These are phyloP conservation scores for Tamandua tetradactyla DNA, from an alignment of 2,797 vertebrate genomes.

Conservation along the genomic window DNA sequence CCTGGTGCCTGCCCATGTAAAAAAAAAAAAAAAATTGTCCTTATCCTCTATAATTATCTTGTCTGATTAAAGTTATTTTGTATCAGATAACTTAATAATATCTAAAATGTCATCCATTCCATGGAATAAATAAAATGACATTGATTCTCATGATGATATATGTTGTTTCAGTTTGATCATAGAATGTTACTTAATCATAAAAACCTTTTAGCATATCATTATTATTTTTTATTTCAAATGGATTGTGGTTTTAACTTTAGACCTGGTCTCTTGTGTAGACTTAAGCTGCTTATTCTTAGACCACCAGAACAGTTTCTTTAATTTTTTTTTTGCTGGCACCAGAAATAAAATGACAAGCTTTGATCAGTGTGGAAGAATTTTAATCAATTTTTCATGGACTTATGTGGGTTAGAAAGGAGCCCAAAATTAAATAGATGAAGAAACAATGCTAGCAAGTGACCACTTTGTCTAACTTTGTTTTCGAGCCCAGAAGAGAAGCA, in stretches of 20 bases:
- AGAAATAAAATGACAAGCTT: constrained; percentile 61
- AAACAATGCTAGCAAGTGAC: neutral
- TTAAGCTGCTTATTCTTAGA: constrained; percentile 33
- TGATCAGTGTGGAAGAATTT: constrained; percentile 69
- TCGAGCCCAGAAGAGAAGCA: neutral
- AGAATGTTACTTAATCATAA: neutral
- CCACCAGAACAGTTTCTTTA: constrained; percentile 38
- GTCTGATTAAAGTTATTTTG: neutral
- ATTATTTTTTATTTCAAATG: constrained; percentile 21
- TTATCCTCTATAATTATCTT: neutral
- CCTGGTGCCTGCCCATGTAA: no score
- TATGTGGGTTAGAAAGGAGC: constrained; percentile 49
- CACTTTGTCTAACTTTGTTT: neutral
- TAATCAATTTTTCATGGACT: constrained; percentile 28
- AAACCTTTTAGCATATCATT: neutral
- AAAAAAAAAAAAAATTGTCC: no score
- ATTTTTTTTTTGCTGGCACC: neutral
- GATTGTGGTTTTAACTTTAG: constrained; percentile 6
- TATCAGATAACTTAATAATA: neutral
- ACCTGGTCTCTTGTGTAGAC: neutral
- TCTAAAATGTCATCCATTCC: neutral
- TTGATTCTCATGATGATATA: neutral
- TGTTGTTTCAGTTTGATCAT: neutral
- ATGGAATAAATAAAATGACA: neutral
- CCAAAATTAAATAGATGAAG: neutral